Evolutionary conservation across 2,888 invertebrate species (phyloP), one percentile per base, ranked within the genome.

Genomic region (Lithophane semibrunnea): DNA sequence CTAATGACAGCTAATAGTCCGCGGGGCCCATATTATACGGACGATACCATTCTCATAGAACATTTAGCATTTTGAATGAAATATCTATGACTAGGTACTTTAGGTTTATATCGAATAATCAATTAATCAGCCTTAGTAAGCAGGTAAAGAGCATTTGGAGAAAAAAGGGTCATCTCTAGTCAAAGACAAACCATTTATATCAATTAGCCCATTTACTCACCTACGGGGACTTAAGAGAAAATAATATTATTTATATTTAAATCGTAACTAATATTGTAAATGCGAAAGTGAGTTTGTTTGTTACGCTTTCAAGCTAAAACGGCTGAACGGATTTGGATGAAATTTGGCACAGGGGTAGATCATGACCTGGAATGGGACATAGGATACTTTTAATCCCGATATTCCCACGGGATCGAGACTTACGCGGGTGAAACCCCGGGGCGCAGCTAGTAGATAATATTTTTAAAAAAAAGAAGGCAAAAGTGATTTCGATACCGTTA

Each of bases 1-100:
- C 78, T 83, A 76, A 82, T 93, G 94, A 94, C 94, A 94, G 92
- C 83, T 86, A 86, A 88, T 88, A 90, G 90, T 73, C 67, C 64
- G 61, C 61, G 58, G 70, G 64, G 44, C 64, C 64, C 73, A 81
- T 65, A 68, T 77, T 71, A 65, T 44, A 64, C 29, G 54, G 60
- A 58, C 52, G 42, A 42, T 44, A 7, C 61, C 68, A 54, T 67
- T 77, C 24, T 71, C 68, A 78, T 74, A 68, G 58, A 77, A 7
- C 24, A 68, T 54, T 66, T 58, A 21, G 47, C n/a, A 9, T 78
- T 82, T 82, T 63, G 61, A 12, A 63, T 69, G 4, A 8, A 21
- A 21, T 21, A 13, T 61, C 42, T 9, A 21, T 47, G 3, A n/a
- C 10, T n/a, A 47, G 8, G 16, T 73, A 8, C 21, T 73, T 9